Evolutionary conservation across 2,888 invertebrate species (phyloP), one percentile per base, ranked within the genome.

Genomic region (Gari tellinella): DNA sequence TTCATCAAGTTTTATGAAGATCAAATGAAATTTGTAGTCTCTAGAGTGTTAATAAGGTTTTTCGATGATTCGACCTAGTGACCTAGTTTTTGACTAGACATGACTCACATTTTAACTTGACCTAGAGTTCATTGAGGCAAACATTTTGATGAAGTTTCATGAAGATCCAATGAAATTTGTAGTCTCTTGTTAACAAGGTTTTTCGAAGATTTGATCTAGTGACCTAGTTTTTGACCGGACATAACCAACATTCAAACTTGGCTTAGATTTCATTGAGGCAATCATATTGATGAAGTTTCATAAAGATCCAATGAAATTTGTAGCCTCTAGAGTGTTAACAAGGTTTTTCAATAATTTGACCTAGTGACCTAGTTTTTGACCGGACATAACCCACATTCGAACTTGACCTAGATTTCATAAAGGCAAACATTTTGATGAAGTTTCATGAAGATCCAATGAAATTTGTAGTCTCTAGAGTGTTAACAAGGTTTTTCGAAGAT

Each of bases 301-400:
- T 31, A 10, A 43, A 43, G 43, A 43, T 43, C 14, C 4, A 14
- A 19, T 14, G 5, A 43, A 17, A 15, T 5, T 8, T 43, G 43
- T 43, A 14, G 15, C 43, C 43, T 8, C 43, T 43, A 43, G 43
- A 17, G 43, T 43, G n/a, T 43, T 43, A 4, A 43, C 43, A 43
- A 43, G 43, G 43, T 43, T 43, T 43, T 43, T 43, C 43, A 8
- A 43, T 14, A 8, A 14, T 43, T 15, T 43, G 43, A 43, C 43
- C 43, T 43, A 43, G 43, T 43, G 43, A 43, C 43, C 43, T 43
- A 43, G n/a, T 43, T 43, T 43, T 43, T 43, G 15, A 43, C 43
- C 43, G 7, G 7, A 43, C 43, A 5, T 43, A 14, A 43, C 43
- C 43, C 43, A 43, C n/a, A 8, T 17, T 17, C 19, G 14, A 17